These are phyloP conservation scores for Vanessa cardui DNA, from an alignment of 2,888 invertebrate genomes.

Conservation along the genomic window DNA sequence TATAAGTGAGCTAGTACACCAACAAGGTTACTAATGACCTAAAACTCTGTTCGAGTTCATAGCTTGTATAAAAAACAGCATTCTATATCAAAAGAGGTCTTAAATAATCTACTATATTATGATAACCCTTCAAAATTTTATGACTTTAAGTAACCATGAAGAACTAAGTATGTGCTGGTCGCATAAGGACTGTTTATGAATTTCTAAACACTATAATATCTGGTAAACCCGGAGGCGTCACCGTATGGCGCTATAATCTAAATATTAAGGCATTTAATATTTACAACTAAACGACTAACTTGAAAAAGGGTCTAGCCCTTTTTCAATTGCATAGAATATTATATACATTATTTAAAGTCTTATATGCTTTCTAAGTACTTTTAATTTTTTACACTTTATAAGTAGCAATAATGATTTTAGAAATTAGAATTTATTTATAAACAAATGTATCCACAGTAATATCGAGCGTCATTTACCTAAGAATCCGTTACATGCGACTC, in stretches of 20 bases:
- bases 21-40: too few species aligned
- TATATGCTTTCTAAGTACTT: too few species aligned
- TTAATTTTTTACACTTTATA: too few species aligned
- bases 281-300: background rate
- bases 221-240: background rate
- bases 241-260: background rate
- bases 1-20: too few species aligned
- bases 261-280: constrained; percentile 8
- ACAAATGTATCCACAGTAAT: too few species aligned
- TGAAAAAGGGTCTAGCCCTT: too few species aligned
- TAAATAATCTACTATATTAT: background rate
- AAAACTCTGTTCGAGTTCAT: too few species aligned
- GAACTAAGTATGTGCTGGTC: background rate
- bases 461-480: too few species aligned
- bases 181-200: constrained; percentile 5
- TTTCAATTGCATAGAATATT: background rate
- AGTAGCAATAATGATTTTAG: background rate
- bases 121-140: constrained; percentile 8
- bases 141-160: constrained; percentile 3
- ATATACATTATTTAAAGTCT: background rate
- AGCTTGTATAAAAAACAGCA: too few species aligned
- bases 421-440: background rate
- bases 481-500: too few species aligned
- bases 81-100: background rate
- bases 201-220: constrained; percentile 9